Conservation (phyloP, 1,140 invertebrate species). For the Calosoma granatense region DNA sequence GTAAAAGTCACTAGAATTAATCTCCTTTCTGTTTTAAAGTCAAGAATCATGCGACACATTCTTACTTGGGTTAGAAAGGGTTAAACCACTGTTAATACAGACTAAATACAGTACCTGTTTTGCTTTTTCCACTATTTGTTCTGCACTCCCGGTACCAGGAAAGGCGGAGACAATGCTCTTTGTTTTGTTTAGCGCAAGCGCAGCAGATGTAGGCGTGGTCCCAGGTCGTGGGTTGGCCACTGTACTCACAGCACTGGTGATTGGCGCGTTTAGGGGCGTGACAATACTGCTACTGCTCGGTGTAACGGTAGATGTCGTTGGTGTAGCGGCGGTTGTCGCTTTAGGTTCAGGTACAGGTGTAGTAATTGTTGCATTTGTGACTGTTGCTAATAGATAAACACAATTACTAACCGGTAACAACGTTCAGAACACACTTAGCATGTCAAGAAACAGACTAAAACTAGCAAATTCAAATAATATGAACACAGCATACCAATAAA, state of each 20-base stretch:
- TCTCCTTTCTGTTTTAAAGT: no score
- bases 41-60: no score
- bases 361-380: no score
- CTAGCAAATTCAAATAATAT: no score
- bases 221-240: not conserved
- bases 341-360: not conserved
- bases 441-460: no score
- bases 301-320: conserved; percentile 12
- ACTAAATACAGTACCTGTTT: conserved; percentile 53
- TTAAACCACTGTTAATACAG: no score
- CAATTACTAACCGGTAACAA: no score
- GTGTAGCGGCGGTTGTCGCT: conserved; percentile 6
- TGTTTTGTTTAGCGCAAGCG: not conserved
- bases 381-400: no score
- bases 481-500: no score
- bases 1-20: no score
- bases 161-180: conserved; percentile 19
- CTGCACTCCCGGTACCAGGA: conserved; percentile 42
- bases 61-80: no score
- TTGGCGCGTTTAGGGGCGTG: not conserved
- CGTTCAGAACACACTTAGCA: no score
- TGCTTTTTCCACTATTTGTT: conserved; percentile 78
- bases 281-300: not conserved
- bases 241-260: not conserved
- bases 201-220: conserved; percentile 18